These are phyloP conservation scores for Tortrix viridana DNA, from an alignment of 2,888 invertebrate genomes.

Conservation along the genomic window DNA sequence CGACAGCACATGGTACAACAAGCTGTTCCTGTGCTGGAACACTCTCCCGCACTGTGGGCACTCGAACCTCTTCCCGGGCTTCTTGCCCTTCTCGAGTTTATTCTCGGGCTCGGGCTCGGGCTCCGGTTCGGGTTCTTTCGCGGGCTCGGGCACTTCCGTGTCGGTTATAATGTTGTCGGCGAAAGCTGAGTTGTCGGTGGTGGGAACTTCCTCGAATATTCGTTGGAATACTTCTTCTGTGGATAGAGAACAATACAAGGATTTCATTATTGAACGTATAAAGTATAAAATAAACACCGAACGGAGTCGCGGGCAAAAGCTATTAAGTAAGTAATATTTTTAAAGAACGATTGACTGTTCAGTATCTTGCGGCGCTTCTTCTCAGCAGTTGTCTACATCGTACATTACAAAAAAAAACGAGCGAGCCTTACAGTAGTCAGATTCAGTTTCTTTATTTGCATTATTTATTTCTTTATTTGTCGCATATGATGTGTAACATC, in stretches of 20 bases:
- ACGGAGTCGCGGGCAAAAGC: too few relatives aligned
- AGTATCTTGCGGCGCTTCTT: too few relatives aligned
- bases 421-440: too few relatives aligned
- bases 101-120: constrained; percentile 31
- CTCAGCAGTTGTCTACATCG: too few relatives aligned
- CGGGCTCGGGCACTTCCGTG: constrained; percentile 30
- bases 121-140: constrained; percentile 32
- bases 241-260: not conserved
- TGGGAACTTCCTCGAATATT: constrained; percentile 68
- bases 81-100: constrained; percentile 51
- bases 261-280: too few relatives aligned
- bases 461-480: too few relatives aligned
- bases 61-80: constrained; percentile 66
- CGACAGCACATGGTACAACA: constrained; percentile 92
- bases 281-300: not conserved
- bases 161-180: constrained; percentile 54
- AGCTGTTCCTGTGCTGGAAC: constrained; percentile 92
- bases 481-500: too few relatives aligned
- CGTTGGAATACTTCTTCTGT: constrained; percentile 74
- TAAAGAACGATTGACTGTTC: too few relatives aligned
- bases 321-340: too few relatives aligned
- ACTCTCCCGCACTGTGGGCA: constrained; percentile 89
- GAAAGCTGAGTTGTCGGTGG: constrained; percentile 45
- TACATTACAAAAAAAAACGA: too few relatives aligned
- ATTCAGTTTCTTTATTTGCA: too few relatives aligned